Base-by-base conservation (phyloP, 2,888 invertebrate species). In the Eumacrocentrus americanus region DNA sequence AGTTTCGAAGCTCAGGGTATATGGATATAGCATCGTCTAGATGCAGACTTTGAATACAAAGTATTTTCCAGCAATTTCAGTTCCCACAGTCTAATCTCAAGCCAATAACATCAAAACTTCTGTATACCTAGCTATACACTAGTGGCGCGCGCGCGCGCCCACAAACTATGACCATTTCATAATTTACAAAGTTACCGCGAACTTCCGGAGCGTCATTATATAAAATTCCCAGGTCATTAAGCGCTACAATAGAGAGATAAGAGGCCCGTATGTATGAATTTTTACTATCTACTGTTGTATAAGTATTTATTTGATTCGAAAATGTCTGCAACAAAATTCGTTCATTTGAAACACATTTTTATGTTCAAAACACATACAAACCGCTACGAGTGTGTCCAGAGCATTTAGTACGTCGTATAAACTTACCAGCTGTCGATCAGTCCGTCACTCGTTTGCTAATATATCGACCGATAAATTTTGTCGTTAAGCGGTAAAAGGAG, bases 41-140 rank as follows among this genome's bases (percentile, higher is more conserved):
- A 16, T 16, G 18, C 18, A 1, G 25, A 54, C 35, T 18, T 35
- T 29, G 40, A 40, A 54, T 54, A 18, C 25, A 16, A 44, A 42
- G 35, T 46, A 35, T 34, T 50, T 29, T 46, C 25, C 18, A 34
- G 34, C 46, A 46, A 57, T 48, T 48, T 40, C 23, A 47, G 23
- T 38, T 35, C 22, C 22, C 14, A 22, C 14, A 22, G 42, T 51
- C 46, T 44, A 58, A 52, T 58, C 44, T 52, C 52, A 23, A 34
- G 20, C 51, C 51, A 44, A 58, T 58, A 58, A 52, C 44, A 34
- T 35, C 42, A 52, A 25, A 42, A 54, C 35, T 50, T 50, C 22
- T 18, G n/a, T 20, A 18, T 44, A n/a, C 22, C 9, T 20, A n/a
- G 29, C 9, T 44, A 22, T 7, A 44, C 11, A 22, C 18, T 20